A percentile compares a stretch with the other conserved stretches of the same genome.
Evolutionary conservation across 2,888 invertebrate species (phyloP).

Genomic region (Drosophila anomalata): DNA sequence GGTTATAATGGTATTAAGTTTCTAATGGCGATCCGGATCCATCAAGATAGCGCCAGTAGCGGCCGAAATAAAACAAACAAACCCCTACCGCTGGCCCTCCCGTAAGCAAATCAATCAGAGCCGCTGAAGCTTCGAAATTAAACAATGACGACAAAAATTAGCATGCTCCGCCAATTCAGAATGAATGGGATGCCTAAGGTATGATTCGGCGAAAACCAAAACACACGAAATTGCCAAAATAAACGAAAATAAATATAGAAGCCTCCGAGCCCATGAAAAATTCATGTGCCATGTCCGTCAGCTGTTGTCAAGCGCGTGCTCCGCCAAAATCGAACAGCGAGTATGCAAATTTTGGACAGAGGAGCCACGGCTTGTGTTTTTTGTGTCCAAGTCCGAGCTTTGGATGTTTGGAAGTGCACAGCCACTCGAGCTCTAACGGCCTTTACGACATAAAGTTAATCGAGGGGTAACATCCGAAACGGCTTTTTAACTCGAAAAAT

Average conservation of each 20-base stretch:
- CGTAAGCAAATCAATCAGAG: constrained; percentile 28
- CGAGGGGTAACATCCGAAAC: neutral
- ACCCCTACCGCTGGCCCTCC: constrained; percentile 7
- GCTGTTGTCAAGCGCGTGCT: constrained; percentile 53
- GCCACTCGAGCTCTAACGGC: neutral
- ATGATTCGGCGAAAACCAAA: constrained; percentile 50
- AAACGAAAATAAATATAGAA: constrained; percentile 17
- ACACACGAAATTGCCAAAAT: constrained; percentile 18
- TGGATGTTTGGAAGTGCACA: neutral
- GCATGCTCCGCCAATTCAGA: constrained; percentile 32
- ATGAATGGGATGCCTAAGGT: constrained; percentile 54
- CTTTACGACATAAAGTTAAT: neutral
- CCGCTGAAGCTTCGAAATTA: constrained; percentile 25
- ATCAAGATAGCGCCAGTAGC: constrained; percentile 4
- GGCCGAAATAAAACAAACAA: constrained; percentile 8
- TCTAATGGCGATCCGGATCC: constrained; percentile 3
- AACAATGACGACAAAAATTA: constrained; percentile 28
- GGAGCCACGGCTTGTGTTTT: constrained; percentile 20
- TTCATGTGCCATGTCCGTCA: constrained; percentile 25
- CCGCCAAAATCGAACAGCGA: neutral
- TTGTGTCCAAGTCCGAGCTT: neutral
- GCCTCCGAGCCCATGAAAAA: constrained; percentile 3
- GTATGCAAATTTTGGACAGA: constrained; percentile 28
- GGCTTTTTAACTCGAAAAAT: neutral
- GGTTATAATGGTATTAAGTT: neutral